Conservation (phyloP, 2,113 vertebrate species). For the Cinclus cinclus region DNA sequence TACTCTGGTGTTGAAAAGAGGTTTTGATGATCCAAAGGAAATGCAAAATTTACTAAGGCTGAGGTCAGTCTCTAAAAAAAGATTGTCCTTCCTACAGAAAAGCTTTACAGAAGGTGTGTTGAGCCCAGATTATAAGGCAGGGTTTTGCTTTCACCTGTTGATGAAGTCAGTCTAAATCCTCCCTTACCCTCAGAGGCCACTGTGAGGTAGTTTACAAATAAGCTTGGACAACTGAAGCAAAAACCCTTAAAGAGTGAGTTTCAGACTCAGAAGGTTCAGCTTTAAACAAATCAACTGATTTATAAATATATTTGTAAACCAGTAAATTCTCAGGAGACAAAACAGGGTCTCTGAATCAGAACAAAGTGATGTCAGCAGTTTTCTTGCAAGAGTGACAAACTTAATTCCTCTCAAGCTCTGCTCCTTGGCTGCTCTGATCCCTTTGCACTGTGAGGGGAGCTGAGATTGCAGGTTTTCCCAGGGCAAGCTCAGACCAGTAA, state of each 20-base stretch:
- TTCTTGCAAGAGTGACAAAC: neutral
- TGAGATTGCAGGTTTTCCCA: neutral
- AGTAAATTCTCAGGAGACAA: neutral
- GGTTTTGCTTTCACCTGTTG: neutral
- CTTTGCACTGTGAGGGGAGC: neutral
- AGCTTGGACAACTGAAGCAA: neutral
- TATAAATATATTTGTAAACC: neutral
- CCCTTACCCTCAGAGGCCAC: neutral
- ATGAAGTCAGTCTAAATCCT: neutral
- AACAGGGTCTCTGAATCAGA: neutral
- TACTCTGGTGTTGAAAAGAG: fast-evolving
- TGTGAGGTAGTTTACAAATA: neutral
- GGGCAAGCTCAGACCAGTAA: neutral
- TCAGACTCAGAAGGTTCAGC: neutral
- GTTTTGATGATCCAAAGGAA: neutral
- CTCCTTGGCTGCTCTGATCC: neutral
- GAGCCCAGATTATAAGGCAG: neutral
- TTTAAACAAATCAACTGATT: neutral
- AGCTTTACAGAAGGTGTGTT: neutral
- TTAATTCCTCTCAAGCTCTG: neutral
- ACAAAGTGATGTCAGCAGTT: neutral
- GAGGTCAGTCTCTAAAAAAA: neutral
- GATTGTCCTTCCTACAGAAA: neutral
- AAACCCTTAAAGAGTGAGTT: neutral
- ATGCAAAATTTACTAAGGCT: neutral